Conservation (phyloP, 2,113 vertebrate species). For the Bufo gargarizans region DNA sequence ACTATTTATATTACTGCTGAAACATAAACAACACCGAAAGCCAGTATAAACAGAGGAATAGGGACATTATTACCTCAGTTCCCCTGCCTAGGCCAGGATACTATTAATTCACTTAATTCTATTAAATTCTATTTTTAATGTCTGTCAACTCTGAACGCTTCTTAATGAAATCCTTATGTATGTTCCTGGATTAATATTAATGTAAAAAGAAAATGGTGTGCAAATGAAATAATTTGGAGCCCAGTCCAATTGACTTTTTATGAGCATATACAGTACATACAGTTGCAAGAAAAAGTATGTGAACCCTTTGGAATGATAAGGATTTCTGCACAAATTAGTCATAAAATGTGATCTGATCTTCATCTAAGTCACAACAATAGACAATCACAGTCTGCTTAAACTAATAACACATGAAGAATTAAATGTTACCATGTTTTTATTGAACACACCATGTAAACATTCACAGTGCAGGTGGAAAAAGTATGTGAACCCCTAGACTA, state of each 20-base stretch:
- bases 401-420: too few species aligned
- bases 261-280: neutral
- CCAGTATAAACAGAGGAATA: slow-evolving; percentile 20
- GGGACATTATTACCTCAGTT: slow-evolving; percentile 23
- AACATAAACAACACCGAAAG: slow-evolving; percentile 20
- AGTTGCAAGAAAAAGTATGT: too few species aligned
- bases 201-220: neutral
- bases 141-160: slow-evolving; percentile 18
- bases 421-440: too few species aligned
- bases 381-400: too few species aligned
- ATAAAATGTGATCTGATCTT: too few species aligned
- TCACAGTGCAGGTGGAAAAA: too few species aligned
- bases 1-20: slow-evolving; percentile 42
- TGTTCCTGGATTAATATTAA: slow-evolving; percentile 14
- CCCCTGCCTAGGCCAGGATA: slow-evolving; percentile 9
- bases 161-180: slow-evolving; percentile 37
- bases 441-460: too few species aligned
- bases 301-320: too few species aligned
- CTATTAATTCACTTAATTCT: slow-evolving; percentile 40
- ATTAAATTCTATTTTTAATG: slow-evolving; percentile 46
- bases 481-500: too few species aligned
- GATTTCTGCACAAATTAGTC: too few species aligned
- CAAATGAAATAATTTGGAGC: slow-evolving; percentile 17
- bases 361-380: too few species aligned
- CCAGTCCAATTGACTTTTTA: slow-evolving; percentile 1